These are phyloP conservation scores for Phymanthus crucifer DNA, from an alignment of 92 coral and sea anemone species.

Conservation along the genomic window DNA sequence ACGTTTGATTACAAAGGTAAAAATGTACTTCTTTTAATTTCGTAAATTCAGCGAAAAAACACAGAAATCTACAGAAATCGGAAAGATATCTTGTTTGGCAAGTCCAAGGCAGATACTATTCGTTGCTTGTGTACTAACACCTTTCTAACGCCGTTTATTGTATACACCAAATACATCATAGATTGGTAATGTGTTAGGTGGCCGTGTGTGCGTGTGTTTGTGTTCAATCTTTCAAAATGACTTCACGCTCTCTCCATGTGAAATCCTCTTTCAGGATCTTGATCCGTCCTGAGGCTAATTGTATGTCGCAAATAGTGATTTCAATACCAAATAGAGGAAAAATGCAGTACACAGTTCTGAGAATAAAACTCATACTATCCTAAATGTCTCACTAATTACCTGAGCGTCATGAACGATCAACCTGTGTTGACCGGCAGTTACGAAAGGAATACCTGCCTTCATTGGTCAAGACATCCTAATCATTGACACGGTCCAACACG, in stretches of 20 bases:
- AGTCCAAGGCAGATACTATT: no score
- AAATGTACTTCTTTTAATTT: no score
- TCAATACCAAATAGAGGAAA: neutral
- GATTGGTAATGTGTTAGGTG: constrained; percentile 6
- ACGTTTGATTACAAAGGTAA: no score
- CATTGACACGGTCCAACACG: constrained; percentile 21
- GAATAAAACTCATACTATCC: neutral
- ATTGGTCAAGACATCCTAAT: constrained; percentile 19
- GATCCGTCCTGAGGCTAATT: neutral
- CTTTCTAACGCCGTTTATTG: neutral
- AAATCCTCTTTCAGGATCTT: neutral
- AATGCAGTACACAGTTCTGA: neutral
- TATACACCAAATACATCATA: constrained; percentile 1
- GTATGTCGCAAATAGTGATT: neutral
- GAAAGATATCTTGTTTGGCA: no score
- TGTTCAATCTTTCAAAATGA: neutral
- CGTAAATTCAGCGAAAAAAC: no score
- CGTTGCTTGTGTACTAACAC: neutral
- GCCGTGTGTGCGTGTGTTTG: neutral
- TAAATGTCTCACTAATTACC: constrained; percentile 20
- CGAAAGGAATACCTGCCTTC: neutral
- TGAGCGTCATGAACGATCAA: neutral
- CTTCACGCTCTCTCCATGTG: neutral
- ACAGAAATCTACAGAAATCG: no score
- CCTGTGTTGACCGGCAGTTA: constrained; percentile 26